Percentiles rank a stretch among this genome's conserved stretches.
Conservation (phyloP, 1,140 invertebrate species). For the Drosophila miranda region DNA sequence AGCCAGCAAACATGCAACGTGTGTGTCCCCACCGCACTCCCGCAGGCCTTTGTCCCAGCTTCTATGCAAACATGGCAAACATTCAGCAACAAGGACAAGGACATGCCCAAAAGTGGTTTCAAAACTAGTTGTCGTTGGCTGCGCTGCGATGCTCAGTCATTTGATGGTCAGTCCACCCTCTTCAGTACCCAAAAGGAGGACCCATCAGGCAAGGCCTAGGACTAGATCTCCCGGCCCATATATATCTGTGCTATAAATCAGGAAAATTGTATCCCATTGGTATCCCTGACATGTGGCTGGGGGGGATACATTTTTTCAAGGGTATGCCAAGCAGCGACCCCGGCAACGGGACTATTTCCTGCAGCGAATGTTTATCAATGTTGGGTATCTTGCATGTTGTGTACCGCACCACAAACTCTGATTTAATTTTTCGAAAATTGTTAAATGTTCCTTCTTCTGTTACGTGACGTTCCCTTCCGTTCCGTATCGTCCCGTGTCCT, state of each 20-base stretch:
- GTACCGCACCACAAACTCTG: constrained; percentile 59
- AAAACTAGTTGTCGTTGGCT: constrained; percentile 76
- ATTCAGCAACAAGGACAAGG: constrained; percentile 28
- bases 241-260: too few species aligned
- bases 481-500: too few species aligned
- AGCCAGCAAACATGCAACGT: constrained; percentile 50
- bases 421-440: constrained; percentile 70
- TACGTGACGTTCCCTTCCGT: not conserved
- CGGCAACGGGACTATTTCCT: constrained; percentile 23
- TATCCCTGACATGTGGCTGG: too few species aligned
- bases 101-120: constrained; percentile 67
- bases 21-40: constrained; percentile 10
- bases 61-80: constrained; percentile 49
- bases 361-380: constrained; percentile 74
- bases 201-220: too few species aligned
- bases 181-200: too few species aligned
- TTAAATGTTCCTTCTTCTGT: constrained; percentile 57
- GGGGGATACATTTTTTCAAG: too few species aligned
- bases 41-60: constrained; percentile 13
- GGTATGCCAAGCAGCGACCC: too few species aligned
- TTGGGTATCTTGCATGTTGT: too few species aligned
- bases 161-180: too few species aligned
- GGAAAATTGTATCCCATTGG: too few species aligned
- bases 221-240: too few species aligned
- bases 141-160: constrained; percentile 15